phyloP scores from a whole-genome alignment of 2,888 invertebrate species.

The Cantharis flavilabris region DNA sequence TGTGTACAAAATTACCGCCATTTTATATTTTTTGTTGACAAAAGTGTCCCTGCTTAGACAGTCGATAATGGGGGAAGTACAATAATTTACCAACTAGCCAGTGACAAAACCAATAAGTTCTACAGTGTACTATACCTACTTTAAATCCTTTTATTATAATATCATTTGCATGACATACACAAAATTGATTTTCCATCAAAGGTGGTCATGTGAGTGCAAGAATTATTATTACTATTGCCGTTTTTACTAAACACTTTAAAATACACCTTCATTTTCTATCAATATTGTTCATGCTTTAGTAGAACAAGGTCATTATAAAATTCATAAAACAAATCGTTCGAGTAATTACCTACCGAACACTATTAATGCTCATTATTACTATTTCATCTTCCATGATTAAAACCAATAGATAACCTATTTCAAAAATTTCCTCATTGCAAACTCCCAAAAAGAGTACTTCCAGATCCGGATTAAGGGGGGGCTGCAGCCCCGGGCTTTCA shows the following conservation, averaged over 20 bases:
- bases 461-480: too few relatives aligned
- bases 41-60: slow-evolving; percentile 35
- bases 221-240: slow-evolving; percentile 9
- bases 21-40: slow-evolving; percentile 46
- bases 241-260: not conserved
- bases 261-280: not conserved
- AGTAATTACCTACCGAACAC: not conserved
- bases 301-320: not conserved
- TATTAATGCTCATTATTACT: not conserved
- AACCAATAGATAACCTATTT: not conserved
- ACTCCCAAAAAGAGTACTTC: too few relatives aligned
- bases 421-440: not conserved
- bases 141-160: slow-evolving; percentile 40
- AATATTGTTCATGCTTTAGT: not conserved
- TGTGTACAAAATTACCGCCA: slow-evolving; percentile 46
- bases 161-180: slow-evolving; percentile 43
- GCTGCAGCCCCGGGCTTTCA: too few relatives aligned
- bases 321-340: not conserved
- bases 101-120: slow-evolving; percentile 30
- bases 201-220: slow-evolving; percentile 12
- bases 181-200: slow-evolving; percentile 49
- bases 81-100: slow-evolving; percentile 43
- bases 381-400: not conserved
- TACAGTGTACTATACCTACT: slow-evolving; percentile 27
- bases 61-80: slow-evolving; percentile 42